phyloP scores from a whole-genome alignment of 1,140 invertebrate species.

The Drosophila erecta region DNA sequence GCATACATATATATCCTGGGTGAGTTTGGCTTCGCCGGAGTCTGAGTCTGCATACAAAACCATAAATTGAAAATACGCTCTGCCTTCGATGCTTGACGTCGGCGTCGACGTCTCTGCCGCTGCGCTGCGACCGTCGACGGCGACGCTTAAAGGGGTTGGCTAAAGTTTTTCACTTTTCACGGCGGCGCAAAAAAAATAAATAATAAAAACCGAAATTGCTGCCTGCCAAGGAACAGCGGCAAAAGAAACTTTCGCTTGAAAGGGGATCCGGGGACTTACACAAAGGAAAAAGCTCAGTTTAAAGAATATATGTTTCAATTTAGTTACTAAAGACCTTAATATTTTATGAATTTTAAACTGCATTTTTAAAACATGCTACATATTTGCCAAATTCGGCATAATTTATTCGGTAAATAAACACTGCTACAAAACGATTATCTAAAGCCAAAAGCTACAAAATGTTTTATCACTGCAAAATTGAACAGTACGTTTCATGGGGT shows the following conservation, averaged over 20 bases:
- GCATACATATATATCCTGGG: background rate
- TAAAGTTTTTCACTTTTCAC: slow-evolving; percentile 65
- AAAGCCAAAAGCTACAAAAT: background rate
- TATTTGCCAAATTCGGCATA: background rate
- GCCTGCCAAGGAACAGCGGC: slow-evolving; percentile 45
- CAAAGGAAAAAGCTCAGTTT: slow-evolving; percentile 12
- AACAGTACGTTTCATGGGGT: background rate
- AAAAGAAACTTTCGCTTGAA: slow-evolving; percentile 72
- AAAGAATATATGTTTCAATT: background rate
- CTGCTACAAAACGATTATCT: background rate
- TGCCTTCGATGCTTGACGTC: slow-evolving; percentile 49
- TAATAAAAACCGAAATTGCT: slow-evolving; percentile 72
- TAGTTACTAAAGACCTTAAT: background rate
- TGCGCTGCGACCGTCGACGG: slow-evolving; percentile 19
- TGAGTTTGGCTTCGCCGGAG: slow-evolving; percentile 41
- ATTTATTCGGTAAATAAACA: slow-evolving; percentile 2
- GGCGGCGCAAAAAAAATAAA: slow-evolving; percentile 38
- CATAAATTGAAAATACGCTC: slow-evolving; percentile 77
- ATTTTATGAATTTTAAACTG: background rate
- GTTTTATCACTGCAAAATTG: background rate
- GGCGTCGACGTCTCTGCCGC: slow-evolving; percentile 22
- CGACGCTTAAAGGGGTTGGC: slow-evolving; percentile 64
- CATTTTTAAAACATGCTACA: background rate
- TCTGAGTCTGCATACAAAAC: slow-evolving; percentile 61
- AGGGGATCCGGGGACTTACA: slow-evolving; percentile 23